Conservation (phyloP, 2,113 vertebrate genomes). For the Mormyrus lacerda region DNA sequence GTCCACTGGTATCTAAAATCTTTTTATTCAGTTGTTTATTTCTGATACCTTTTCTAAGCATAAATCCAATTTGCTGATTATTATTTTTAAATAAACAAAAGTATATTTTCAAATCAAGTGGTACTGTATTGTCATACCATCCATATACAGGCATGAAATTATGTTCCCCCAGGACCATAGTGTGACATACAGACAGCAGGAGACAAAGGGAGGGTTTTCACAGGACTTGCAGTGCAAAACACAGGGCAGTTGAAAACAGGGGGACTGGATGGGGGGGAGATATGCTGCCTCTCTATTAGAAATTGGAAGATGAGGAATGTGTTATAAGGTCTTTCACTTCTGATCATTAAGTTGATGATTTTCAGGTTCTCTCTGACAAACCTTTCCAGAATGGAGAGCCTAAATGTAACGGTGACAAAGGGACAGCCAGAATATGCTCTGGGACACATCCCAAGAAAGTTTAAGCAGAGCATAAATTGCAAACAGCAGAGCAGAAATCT, state of each 20-base stretch:
- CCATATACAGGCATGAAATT: not conserved
- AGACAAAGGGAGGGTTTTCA: not conserved
- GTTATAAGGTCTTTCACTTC: not conserved
- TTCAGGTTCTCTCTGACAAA: not conserved
- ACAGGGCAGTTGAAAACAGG: not conserved
- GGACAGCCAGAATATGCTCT: not conserved
- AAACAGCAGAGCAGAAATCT: not conserved
- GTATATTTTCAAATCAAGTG: not conserved
- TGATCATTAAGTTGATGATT: not conserved
- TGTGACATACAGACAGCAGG: not conserved
- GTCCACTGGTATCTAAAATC: not conserved
- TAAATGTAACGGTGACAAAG: not conserved
- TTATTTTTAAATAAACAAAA: not conserved
- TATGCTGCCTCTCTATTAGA: not conserved
- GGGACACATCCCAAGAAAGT: not conserved
- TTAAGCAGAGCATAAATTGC: not conserved
- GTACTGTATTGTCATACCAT: not conserved
- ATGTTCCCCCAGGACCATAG: not conserved
- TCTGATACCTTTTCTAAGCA: not conserved
- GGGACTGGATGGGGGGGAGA: not conserved
- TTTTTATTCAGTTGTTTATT: not conserved
- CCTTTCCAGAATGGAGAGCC: not conserved
- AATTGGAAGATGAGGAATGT: not conserved
- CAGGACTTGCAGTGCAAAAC: not conserved
- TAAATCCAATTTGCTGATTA: not conserved